phyloP scores from a whole-genome alignment of 1,140 invertebrate genomes.

The Ostrea denselamellosa region DNA sequence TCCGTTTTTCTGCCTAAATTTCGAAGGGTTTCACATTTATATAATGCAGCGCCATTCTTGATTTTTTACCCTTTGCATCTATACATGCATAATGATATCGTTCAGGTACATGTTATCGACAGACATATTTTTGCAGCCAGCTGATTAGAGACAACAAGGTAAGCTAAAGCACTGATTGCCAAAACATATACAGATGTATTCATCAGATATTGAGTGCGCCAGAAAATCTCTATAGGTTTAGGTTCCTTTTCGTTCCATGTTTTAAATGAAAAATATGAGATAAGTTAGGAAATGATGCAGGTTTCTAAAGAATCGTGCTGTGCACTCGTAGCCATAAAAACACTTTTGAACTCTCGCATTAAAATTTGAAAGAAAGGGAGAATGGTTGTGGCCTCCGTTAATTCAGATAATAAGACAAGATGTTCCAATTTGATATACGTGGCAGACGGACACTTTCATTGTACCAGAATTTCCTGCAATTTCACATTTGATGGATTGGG shows the following conservation, averaged over 20 bases:
- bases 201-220: background rate
- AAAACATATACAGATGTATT: slow-evolving; percentile 5
- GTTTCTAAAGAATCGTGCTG: background rate
- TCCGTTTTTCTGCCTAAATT: too few relatives aligned
- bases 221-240: slow-evolving; percentile 2
- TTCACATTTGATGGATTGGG: slow-evolving; percentile 28
- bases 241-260: background rate
- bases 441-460: background rate
- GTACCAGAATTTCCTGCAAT: slow-evolving; percentile 13
- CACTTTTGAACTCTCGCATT: background rate
- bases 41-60: too few relatives aligned
- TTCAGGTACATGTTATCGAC: background rate
- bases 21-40: too few relatives aligned
- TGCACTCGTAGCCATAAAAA: background rate
- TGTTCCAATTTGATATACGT: background rate
- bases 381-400: background rate
- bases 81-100: background rate
- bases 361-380: background rate
- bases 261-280: slow-evolving; percentile 2
- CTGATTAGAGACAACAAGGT: background rate
- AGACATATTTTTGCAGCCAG: background rate
- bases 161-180: background rate
- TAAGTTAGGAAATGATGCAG: slow-evolving; percentile 1
- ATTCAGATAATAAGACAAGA: background rate
- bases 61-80: too few relatives aligned